phyloP scores from a whole-genome alignment of 1,140 invertebrate species.

The Asobara japonica region DNA sequence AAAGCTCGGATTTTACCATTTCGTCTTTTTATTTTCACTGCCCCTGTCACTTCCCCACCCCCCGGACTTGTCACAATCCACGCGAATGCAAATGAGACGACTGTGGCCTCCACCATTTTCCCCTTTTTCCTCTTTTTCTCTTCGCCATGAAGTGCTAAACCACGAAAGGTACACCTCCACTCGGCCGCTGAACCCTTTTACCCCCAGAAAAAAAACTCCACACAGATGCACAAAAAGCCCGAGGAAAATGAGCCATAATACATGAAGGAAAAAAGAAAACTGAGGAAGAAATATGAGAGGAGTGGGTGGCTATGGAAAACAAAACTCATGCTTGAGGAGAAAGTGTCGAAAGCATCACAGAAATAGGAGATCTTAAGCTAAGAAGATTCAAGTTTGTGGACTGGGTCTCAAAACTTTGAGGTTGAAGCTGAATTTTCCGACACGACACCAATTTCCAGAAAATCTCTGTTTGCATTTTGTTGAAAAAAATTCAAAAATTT shows the following conservation, averaged over 20 bases:
- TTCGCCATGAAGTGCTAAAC: constrained; percentile 6
- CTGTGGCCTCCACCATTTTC: not conserved
- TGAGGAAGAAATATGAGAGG: not conserved
- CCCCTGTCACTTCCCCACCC: not conserved
- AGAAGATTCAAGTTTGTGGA: not conserved
- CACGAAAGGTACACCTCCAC: not conserved
- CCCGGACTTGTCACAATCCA: not conserved
- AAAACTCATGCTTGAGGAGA: not conserved
- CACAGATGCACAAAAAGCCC: not conserved
- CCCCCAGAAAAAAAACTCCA: not conserved
- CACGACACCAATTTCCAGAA: no score
- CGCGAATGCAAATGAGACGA: constrained; percentile 4
- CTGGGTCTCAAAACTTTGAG: no score
- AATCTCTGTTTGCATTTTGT: no score
- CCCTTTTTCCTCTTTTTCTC: not conserved
- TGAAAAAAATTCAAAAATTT: no score
- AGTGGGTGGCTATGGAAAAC: not conserved
- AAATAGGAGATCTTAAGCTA: not conserved
- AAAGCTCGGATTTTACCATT: no score
- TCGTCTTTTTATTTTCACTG: not conserved
- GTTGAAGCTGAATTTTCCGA: no score
- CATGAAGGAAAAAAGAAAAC: not conserved
- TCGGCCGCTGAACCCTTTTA: not conserved
- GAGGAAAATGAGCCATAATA: not conserved
- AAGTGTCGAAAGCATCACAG: not conserved